These are phyloP conservation scores for Dreissena rostriformis DNA, from an alignment of 1,140 invertebrate species.

Conservation along the genomic window DNA sequence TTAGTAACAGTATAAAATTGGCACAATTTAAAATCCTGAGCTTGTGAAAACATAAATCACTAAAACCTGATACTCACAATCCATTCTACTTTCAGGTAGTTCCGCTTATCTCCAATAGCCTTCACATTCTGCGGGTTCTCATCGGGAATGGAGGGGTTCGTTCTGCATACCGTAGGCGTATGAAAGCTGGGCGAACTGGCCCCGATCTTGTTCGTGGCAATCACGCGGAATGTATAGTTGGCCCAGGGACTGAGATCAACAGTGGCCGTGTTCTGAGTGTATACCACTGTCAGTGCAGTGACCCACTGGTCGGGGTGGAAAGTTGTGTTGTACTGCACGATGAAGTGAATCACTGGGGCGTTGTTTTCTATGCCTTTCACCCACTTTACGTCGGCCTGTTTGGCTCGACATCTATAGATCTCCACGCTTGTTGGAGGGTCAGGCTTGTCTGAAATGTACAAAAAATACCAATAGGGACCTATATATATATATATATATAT, in stretches of 20 bases:
- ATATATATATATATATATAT: too few relatives aligned
- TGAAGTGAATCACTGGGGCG: slow-evolving; percentile 95
- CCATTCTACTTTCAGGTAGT: slow-evolving; percentile 97
- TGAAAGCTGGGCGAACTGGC: slow-evolving; percentile 74
- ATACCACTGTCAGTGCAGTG: slow-evolving; percentile 57
- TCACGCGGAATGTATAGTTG: slow-evolving; percentile 98
- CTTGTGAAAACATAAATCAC: too few relatives aligned
- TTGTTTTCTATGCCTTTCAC: slow-evolving; percentile 93
- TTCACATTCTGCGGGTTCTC: slow-evolving; percentile 98
- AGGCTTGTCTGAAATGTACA: slow-evolving; percentile 89
- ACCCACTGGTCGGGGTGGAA: slow-evolving; percentile 97
- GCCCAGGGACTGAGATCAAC: slow-evolving; percentile 87
- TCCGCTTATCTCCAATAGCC: slow-evolving; percentile 92
- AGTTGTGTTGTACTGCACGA: slow-evolving; percentile 96
- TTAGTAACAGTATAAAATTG: too few relatives aligned
- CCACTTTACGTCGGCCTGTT: slow-evolving; percentile 86
- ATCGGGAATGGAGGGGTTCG: slow-evolving; percentile 90
- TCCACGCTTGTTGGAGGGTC: slow-evolving; percentile 89
- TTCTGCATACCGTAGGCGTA: slow-evolving; percentile 79
- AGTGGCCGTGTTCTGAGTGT: slow-evolving; percentile 60
- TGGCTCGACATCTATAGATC: slow-evolving; percentile 83
- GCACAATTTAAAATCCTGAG: too few relatives aligned
- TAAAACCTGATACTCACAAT: slow-evolving; percentile 85
- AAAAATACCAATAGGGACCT: too few relatives aligned
- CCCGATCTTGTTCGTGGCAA: slow-evolving; percentile 97